Conservation (phyloP, 2,113 vertebrate genomes). For the Colaptes auratus region DNA sequence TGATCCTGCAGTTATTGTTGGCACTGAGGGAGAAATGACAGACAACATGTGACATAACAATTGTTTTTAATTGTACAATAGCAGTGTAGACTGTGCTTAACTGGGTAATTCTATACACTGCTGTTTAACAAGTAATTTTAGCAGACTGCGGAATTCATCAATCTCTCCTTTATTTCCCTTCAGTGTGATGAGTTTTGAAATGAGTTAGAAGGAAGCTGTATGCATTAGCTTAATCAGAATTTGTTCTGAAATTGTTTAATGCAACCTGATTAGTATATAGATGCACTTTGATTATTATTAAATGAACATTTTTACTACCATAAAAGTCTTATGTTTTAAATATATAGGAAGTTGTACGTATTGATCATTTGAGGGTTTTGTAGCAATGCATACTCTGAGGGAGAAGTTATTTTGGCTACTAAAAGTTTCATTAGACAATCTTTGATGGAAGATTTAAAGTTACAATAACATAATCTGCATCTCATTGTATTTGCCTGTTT, state of each 20-base stretch:
- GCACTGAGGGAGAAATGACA: background rate
- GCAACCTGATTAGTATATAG: background rate
- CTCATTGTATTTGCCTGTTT: background rate
- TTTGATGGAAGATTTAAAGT: background rate
- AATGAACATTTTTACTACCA: background rate
- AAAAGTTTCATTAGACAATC: background rate
- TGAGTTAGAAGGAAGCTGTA: background rate
- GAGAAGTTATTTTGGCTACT: background rate
- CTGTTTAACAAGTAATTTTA: background rate
- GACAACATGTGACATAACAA: background rate
- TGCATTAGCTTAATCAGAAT: background rate
- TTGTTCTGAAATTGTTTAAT: background rate
- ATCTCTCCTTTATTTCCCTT: background rate
- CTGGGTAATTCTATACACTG: background rate
- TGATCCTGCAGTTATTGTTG: background rate
- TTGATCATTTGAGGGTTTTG: background rate
- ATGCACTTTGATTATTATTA: background rate
- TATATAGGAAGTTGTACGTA: background rate
- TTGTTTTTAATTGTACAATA: background rate
- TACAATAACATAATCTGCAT: background rate
- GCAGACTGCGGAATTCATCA: background rate
- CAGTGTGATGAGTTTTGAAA: background rate
- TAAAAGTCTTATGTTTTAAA: background rate
- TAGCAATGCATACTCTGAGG: background rate
- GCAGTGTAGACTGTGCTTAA: background rate